Percentiles rank a stretch among this genome's conserved stretches.
Evolutionary conservation across 2,888 invertebrate species (phyloP).

Genomic region (Melolontha melolontha): DNA sequence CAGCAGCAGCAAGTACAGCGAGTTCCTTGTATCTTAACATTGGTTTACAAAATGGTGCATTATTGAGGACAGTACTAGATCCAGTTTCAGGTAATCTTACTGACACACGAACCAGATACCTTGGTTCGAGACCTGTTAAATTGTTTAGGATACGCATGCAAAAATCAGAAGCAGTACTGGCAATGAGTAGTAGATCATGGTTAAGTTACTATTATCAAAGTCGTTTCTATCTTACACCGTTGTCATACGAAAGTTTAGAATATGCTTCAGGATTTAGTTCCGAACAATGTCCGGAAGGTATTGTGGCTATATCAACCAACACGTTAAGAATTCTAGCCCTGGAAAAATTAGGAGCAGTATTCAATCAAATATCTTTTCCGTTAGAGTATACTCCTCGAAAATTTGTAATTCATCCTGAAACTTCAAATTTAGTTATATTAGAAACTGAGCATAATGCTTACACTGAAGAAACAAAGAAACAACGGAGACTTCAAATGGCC

Average conservation of each 20-base stretch:
- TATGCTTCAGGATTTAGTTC: constrained; percentile 97
- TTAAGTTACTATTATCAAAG: constrained; percentile 98
- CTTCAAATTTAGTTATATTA: constrained; percentile 88
- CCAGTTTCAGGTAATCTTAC: constrained; percentile 96
- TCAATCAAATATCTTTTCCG: constrained; percentile 94
- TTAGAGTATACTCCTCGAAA: constrained; percentile 96
- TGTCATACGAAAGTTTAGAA: constrained; percentile 96
- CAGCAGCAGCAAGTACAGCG: constrained; percentile 75
- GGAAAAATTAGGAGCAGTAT: constrained; percentile 98
- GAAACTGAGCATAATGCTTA: constrained; percentile 99
- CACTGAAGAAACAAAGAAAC: constrained; percentile 95
- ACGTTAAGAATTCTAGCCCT: constrained; percentile 96
- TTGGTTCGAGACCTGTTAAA: constrained; percentile 92
- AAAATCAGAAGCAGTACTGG: constrained; percentile 94
- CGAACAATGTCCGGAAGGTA: constrained; percentile 98
- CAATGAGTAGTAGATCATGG: constrained; percentile 98
- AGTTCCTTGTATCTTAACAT: constrained; percentile 92
- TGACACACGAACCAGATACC: constrained; percentile 96
- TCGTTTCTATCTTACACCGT: constrained; percentile 92
- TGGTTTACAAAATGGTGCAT: constrained; percentile 95
- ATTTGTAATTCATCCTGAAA: constrained; percentile 93
- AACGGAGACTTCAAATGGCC: constrained; percentile 93
- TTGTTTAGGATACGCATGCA: constrained; percentile 96
- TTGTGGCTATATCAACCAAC: constrained; percentile 98
- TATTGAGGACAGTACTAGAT: constrained; percentile 93